Evolutionary conservation across 2,888 invertebrate species (phyloP).

Genomic region (Cremastinae sp.): DNA sequence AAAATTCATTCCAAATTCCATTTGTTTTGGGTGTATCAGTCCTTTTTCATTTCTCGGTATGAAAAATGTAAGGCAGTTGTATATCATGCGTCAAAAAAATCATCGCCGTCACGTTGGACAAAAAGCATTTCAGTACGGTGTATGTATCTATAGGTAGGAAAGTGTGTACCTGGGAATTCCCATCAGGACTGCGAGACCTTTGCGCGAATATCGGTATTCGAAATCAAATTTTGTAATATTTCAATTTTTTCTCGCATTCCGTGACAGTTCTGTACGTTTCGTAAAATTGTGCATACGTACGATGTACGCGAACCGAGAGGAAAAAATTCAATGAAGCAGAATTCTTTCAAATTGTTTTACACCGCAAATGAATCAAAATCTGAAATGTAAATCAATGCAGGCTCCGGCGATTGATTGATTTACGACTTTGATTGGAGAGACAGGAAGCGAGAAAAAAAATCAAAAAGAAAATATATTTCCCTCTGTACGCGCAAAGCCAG

Average conservation of each 20-base stretch:
- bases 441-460: constrained; percentile 10
- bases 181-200: constrained; percentile 23
- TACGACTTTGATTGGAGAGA: neutral
- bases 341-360: constrained; percentile 35
- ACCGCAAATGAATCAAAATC: constrained; percentile 25
- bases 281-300: neutral
- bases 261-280: constrained; percentile 1
- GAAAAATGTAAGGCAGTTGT: too few relatives aligned
- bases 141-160: neutral
- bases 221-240: constrained; percentile 56
- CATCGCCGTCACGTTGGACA: neutral
- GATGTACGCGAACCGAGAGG: neutral
- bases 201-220: constrained; percentile 41
- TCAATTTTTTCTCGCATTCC: constrained; percentile 28
- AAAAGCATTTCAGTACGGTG: neutral
- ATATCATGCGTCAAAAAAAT: neutral
- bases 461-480: neutral
- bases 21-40: neutral
- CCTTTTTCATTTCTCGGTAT: neutral
- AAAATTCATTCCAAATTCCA: neutral
- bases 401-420: neutral
- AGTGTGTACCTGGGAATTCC: constrained; percentile 15
- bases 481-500: neutral
- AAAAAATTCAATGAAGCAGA: constrained; percentile 38
- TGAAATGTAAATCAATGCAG: constrained; percentile 19